Evolutionary conservation across 2,888 invertebrate species (phyloP), one percentile per base, ranked within the genome.

Genomic region (Cheilosia impressa): DNA sequence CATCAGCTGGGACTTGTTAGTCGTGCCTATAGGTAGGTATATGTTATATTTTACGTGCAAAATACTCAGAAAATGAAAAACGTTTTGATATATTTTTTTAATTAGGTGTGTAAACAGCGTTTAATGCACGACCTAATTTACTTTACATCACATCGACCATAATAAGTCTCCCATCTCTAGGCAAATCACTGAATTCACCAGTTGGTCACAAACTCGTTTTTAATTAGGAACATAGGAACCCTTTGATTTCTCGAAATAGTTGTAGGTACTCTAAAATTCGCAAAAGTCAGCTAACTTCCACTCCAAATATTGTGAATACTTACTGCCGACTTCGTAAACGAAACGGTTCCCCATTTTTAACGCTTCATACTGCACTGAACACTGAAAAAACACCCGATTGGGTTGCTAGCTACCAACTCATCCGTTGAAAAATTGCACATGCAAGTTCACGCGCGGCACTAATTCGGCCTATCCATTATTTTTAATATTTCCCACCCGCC

Each of bases 361-460:
- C 55, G 65, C 65, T 72, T 53, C 65, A 77, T 60, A 82, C 65
- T 66, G 66, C 76, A 76, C 60, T 82, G 58, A 69, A 75, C 58
- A 34, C 15, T 22, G 68, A 66, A 57, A 45, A 58, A n/a, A 7
- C 0, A 31, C 0, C 7, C 65, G 71, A 71, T 77, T 77, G 77
- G 60, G 77, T 82, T 71, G 71, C 65, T 72, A 82, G 71, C 60
- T 77, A 71, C 66, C 82, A 52, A 77, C 71, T 82, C 71, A 82
- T 55, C 45, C 82, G 60, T 72, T 47, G 13, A n/a, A 47, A 52
- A 65, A 65, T 55, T 66, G 34, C 77, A 71, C 60, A 77, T 71
- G 27, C 47, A 76, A 71, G 52, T 34, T 72, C 45, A 58, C 69
- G 68, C 27, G 55, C 27, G 50, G 15, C 57, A 47, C 27, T 73